phyloP scores from a whole-genome alignment of 2,113 vertebrate species.

The Xiphophorus couchianus region DNA sequence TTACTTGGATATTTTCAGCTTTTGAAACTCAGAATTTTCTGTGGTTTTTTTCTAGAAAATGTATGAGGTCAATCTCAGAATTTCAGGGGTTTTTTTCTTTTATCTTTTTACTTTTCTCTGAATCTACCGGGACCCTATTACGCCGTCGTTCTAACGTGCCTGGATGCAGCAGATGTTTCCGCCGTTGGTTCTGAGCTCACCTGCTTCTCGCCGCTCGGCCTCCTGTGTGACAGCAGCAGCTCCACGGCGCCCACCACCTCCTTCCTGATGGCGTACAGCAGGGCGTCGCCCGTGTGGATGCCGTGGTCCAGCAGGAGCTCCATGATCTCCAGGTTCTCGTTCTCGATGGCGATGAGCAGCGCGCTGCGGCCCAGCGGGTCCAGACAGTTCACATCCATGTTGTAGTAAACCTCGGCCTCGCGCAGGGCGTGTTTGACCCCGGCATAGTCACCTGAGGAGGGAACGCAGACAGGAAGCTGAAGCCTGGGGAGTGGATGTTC shows the following conservation, averaged over 20 bases:
- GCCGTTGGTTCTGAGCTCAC: conserved; percentile 20
- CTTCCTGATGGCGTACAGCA: conserved; percentile 96
- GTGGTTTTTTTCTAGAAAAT: too few species aligned
- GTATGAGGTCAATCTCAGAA: too few species aligned
- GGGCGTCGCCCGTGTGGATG: conserved; percentile 91
- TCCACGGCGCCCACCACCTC: conserved; percentile 98
- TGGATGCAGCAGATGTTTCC: background rate
- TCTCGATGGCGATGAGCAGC: conserved; percentile 98
- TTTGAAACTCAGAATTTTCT: too few species aligned
- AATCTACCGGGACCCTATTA: too few species aligned
- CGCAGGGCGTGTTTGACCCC: conserved; percentile 92
- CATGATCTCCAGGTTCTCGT: conserved; percentile 99
- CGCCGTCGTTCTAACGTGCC: background rate
- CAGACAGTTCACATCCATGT: conserved; percentile 98
- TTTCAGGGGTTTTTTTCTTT: too few species aligned
- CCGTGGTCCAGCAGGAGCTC: conserved; percentile 92
- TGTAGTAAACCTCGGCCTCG: conserved; percentile 97
- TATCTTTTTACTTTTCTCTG: too few species aligned
- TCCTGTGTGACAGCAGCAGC: conserved; percentile 91
- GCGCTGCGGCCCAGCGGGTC: conserved; percentile 96
- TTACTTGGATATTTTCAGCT: too few species aligned
- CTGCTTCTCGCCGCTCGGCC: conserved; percentile 92
- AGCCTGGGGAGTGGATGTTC: background rate
- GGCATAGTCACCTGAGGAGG: conserved; percentile 87
- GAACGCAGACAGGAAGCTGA: background rate